Evolutionary conservation across 2,113 vertebrate species (phyloP), one percentile per base, ranked within the genome.

Genomic region (Telmatochromis sp.): DNA sequence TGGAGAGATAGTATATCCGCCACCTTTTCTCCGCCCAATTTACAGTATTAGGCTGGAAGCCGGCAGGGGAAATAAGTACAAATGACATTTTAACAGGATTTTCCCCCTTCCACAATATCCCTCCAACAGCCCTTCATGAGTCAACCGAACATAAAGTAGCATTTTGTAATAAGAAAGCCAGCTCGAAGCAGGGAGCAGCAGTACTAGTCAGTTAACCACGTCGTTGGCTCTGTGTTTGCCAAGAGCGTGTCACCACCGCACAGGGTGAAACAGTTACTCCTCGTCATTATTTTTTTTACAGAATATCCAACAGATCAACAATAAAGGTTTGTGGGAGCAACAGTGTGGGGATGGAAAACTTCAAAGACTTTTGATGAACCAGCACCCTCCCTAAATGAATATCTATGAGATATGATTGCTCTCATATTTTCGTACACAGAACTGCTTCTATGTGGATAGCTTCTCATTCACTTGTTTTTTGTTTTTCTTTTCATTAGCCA

Each of bases 71-170:
- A 93, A 91, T 90, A 85, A 90, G 86, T 82, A 86, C 42, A 13
- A 89, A 89, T 87, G 84, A 85, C 63, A 88, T 31, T 88, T 85
- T 83, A 93, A 86, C 88, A 81, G 81, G 12, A 85, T 89, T 84
- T 90, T 42, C 11, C 15, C 7, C 14, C 14, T 45, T 73, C 82
- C 35, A 55, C 65, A 89, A 85, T 70, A 73, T 85, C 55, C 58
- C 31, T 47, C 45, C 79, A 53, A 53, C 84, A 70, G 53, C 80
- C 53, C 85, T 63, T 90, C 70, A 51, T 83, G 70, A 87, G 81
- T 85, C 85, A 86, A 40, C 68, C 10, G 65, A 88, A 86, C 42
- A 78, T 81, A 88, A 82, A 63, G 57, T 53, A 42, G 19, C 33
- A 35, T 83, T 89, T 84, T 84, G 51, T 58, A 85, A 79, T 23